Conservation (phyloP, 2,797 vertebrate species). For the Protonibea diacanthus region DNA sequence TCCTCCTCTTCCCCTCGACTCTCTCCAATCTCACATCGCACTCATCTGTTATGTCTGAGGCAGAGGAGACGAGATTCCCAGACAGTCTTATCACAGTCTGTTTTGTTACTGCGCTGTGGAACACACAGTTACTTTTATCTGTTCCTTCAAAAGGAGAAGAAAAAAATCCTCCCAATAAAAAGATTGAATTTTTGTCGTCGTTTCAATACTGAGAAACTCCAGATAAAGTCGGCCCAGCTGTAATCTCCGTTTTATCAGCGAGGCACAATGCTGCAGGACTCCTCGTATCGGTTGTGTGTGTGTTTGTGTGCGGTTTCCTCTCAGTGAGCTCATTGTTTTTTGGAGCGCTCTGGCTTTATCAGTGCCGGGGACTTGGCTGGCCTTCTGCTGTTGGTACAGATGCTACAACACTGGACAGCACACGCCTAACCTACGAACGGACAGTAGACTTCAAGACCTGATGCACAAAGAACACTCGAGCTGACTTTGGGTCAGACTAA, state of each 20-base stretch:
- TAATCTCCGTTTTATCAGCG: constrained; percentile 53
- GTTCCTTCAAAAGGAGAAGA: constrained; percentile 34
- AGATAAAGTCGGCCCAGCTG: constrained; percentile 33
- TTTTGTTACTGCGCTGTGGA: constrained; percentile 75
- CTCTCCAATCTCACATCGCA: constrained; percentile 61
- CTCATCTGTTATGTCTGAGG: constrained; percentile 82
- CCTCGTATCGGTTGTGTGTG: not conserved
- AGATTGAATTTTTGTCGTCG: constrained; percentile 32
- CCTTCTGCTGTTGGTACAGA: constrained; percentile 32
- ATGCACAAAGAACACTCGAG: not conserved
- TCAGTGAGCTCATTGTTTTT: constrained; percentile 54
- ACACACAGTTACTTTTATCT: constrained; percentile 74
- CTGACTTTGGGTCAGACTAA: too few relatives aligned
- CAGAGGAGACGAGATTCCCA: constrained; percentile 80
- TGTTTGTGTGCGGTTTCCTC: constrained; percentile 27
- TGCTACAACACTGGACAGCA: not conserved
- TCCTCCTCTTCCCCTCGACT: constrained; percentile 20
- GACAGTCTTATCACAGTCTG: constrained; percentile 82
- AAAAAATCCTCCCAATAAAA: constrained; percentile 35
- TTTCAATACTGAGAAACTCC: constrained; percentile 56
- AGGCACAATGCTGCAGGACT: constrained; percentile 9
- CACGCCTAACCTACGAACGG: not conserved
- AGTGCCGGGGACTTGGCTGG: constrained; percentile 12
- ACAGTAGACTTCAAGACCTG: not conserved
- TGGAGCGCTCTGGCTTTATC: constrained; percentile 24